A percentile compares a stretch with the other conserved stretches of the same genome.
Evolutionary conservation across 2,113 vertebrate genomes (phyloP).

Genomic region (Tragelaphus strepsiceros): DNA sequence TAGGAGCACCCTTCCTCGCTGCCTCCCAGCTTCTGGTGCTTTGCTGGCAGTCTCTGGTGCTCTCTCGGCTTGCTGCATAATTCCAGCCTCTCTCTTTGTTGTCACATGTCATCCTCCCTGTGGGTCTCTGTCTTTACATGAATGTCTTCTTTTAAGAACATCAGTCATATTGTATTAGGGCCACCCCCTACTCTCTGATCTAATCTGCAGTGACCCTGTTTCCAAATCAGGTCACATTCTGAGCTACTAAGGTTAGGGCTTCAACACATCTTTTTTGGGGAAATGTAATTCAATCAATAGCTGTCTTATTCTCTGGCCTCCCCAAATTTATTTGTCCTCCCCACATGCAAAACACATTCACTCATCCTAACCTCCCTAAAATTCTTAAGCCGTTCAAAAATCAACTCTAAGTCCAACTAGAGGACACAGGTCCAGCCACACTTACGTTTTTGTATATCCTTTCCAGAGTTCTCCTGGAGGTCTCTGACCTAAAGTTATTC

Average conservation of each 20-base stretch:
- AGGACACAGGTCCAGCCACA: not conserved
- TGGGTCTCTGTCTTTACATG: not conserved
- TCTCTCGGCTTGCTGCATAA: not conserved
- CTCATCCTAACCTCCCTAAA: not conserved
- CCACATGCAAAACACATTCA: not conserved
- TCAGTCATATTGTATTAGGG: not conserved
- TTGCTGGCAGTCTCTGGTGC: not conserved
- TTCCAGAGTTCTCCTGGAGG: not conserved
- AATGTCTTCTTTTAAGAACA: slow-evolving; percentile 1
- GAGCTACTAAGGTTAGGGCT: not conserved
- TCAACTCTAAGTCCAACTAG: not conserved
- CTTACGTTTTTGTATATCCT: not conserved
- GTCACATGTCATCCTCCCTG: not conserved
- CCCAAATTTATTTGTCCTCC: not conserved
- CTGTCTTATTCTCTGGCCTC: not conserved
- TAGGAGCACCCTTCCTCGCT: not conserved
- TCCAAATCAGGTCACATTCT: not conserved
- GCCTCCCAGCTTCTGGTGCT: not conserved
- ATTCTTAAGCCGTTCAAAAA: not conserved
- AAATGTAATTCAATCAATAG: not conserved
- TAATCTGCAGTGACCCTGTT: slow-evolving; percentile 1
- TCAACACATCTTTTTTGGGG: not conserved
- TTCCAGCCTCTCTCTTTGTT: not conserved
- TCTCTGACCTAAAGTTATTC: not conserved
- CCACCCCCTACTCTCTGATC: not conserved